Conservation (phyloP, 1,140 invertebrate species). For the Nymphalis io region DNA sequence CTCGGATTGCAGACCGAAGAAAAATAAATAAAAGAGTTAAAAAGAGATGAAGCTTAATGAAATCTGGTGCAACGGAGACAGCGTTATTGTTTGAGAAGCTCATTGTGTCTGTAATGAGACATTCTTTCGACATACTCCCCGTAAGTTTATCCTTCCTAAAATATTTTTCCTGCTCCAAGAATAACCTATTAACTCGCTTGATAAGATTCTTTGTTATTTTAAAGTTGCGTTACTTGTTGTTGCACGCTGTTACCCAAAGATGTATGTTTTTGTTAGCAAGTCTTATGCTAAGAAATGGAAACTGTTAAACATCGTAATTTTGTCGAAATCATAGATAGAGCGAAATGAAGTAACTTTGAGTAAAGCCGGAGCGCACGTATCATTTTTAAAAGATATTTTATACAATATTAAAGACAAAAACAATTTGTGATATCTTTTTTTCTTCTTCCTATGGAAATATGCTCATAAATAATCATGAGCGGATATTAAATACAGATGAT, state of each 20-base stretch:
- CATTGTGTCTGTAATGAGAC: constrained; percentile 33
- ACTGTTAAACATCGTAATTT: too few species aligned
- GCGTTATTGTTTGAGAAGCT: constrained; percentile 30
- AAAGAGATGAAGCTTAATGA: constrained; percentile 33
- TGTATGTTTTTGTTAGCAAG: neutral
- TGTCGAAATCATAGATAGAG: too few species aligned
- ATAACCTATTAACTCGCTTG: constrained; percentile 2
- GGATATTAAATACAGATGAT: too few species aligned
- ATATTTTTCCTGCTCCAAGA: constrained; percentile 13
- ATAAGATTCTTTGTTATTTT: constrained; percentile 6
- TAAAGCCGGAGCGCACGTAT: too few species aligned
- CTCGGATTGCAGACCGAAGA: constrained; percentile 25
- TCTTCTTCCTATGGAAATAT: too few species aligned
- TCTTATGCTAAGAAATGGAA: too few species aligned
- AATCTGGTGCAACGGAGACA: constrained; percentile 31
- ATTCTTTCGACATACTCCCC: constrained; percentile 37
- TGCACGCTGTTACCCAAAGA: neutral
- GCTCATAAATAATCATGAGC: too few species aligned
- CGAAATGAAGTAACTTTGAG: too few species aligned
- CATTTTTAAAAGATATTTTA: too few species aligned
- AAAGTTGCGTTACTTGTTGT: neutral
- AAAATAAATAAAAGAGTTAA: constrained; percentile 35
- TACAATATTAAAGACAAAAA: too few species aligned
- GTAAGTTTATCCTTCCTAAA: constrained; percentile 22
- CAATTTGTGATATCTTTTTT: too few species aligned